These are phyloP conservation scores for Caenorhabditis doughertyi DNA, from an alignment of 2,888 invertebrate species.

Conservation along the genomic window DNA sequence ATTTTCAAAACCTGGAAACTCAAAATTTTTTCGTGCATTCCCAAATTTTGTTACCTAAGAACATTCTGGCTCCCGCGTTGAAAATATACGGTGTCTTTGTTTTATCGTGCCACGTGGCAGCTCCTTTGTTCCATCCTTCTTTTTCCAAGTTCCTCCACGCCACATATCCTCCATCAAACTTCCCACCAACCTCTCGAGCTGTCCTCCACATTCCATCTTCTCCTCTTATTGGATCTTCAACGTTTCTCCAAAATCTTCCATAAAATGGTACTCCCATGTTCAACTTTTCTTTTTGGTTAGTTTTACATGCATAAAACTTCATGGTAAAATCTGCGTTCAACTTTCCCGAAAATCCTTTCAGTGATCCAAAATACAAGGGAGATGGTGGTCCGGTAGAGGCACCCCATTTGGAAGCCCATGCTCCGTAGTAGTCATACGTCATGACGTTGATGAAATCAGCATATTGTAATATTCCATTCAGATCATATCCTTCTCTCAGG, in stretches of 20 bases:
- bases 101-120: neutral
- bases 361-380: slow-evolving; percentile 13
- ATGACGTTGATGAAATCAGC: neutral
- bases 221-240: too few relatives aligned
- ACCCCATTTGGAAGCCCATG: slow-evolving; percentile 9
- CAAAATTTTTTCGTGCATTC: too few relatives aligned
- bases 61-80: neutral
- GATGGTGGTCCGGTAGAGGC: neutral
- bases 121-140: neutral
- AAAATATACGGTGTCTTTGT: slow-evolving; percentile 7
- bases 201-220: too few relatives aligned
- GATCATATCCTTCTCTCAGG: slow-evolving; percentile 3
- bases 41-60: too few relatives aligned
- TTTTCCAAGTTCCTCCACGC: neutral
- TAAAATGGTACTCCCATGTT: slow-evolving; percentile 11
- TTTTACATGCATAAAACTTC: neutral
- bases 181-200: neutral
- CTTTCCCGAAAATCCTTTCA: neutral
- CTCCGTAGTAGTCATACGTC: neutral
- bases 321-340: slow-evolving; percentile 1
- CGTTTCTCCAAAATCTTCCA: neutral
- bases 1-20: neutral
- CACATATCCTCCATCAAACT: neutral
- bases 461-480: neutral
- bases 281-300: neutral